phyloP scores from a whole-genome alignment of 1,140 invertebrate species.

The Periplaneta americana region DNA sequence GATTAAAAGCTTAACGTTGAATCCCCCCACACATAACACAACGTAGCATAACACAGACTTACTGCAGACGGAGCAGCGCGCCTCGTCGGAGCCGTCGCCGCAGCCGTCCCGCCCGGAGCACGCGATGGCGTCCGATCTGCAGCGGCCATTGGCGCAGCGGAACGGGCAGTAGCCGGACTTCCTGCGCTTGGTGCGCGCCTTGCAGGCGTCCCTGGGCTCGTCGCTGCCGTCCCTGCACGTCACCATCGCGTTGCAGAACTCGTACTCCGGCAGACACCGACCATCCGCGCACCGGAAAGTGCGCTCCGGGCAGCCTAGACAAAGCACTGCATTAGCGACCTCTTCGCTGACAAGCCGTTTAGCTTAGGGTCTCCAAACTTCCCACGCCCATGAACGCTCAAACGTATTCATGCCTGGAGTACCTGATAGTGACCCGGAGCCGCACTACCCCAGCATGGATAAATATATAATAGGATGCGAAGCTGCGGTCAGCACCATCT shows the following conservation, averaged over 20 bases:
- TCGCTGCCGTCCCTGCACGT: slow-evolving; percentile 81
- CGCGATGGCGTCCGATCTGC: slow-evolving; percentile 77
- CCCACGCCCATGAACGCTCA: no score
- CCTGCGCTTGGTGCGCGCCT: slow-evolving; percentile 36
- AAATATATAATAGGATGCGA: no score
- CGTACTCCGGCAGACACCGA: slow-evolving; percentile 79
- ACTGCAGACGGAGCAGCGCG: slow-evolving; percentile 78
- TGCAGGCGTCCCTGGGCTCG: slow-evolving; percentile 69
- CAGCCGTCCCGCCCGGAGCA: slow-evolving; percentile 86
- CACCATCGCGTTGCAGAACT: slow-evolving; percentile 85
- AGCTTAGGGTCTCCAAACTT: no score
- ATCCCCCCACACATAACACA: no score
- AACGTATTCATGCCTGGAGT: no score
- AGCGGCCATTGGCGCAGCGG: slow-evolving; percentile 77
- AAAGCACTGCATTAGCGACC: no score
- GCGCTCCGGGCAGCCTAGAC: slow-evolving; percentile 59
- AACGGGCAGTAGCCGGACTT: slow-evolving; percentile 57
- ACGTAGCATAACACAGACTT: no score
- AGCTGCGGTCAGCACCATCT: no score
- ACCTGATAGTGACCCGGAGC: no score
- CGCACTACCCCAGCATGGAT: no score
- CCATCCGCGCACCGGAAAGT: slow-evolving; percentile 78
- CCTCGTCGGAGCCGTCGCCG: slow-evolving; percentile 83
- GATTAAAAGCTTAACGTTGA: no score
- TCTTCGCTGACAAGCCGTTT: no score